Evolutionary conservation across 2,888 invertebrate species (phyloP).

Genomic region (Trachelus troglodyta): DNA sequence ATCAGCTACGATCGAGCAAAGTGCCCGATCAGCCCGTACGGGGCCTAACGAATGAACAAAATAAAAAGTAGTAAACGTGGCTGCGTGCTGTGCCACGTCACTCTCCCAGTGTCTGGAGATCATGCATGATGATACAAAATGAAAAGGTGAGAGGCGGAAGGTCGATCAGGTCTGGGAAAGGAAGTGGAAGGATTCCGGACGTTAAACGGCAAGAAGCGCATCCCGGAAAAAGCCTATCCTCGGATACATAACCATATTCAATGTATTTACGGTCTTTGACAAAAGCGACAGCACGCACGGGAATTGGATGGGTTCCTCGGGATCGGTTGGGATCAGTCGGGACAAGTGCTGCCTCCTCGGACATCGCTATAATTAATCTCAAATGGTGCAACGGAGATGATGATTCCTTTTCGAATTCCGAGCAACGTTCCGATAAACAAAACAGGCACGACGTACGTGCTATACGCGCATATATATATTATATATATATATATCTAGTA

Average conservation of each 20-base stretch:
- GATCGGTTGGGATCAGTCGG: neutral
- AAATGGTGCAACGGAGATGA: constrained; percentile 20
- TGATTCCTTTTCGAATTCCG: constrained; percentile 13
- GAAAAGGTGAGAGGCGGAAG: constrained; percentile 49
- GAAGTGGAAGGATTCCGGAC: constrained; percentile 10
- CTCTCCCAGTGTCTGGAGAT: constrained; percentile 13
- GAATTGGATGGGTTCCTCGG: constrained; percentile 7
- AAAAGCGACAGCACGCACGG: constrained; percentile 18
- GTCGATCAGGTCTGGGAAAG: no score
- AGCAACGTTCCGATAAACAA: constrained; percentile 13
- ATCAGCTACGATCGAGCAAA: constrained; percentile 32
- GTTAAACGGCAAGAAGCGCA: constrained; percentile 24
- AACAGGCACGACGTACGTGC: constrained; percentile 9
- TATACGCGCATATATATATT: neutral
- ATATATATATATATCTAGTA: neutral
- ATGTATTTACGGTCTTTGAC: neutral
- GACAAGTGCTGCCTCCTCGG: constrained; percentile 24
- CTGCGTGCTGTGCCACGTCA: constrained; percentile 14
- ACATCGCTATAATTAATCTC: constrained; percentile 17
- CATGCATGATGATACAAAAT: constrained; percentile 46
- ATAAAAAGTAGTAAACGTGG: constrained; percentile 23
- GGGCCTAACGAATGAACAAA: constrained; percentile 6
- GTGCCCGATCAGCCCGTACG: neutral
- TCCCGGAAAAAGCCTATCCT: constrained; percentile 21
- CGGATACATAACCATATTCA: constrained; percentile 2